A percentile compares a stretch with the other conserved stretches of the same genome.
These are phyloP conservation scores for Tricholauxania praeusta DNA, from an alignment of 2,888 invertebrate species.

Conservation along the genomic window DNA sequence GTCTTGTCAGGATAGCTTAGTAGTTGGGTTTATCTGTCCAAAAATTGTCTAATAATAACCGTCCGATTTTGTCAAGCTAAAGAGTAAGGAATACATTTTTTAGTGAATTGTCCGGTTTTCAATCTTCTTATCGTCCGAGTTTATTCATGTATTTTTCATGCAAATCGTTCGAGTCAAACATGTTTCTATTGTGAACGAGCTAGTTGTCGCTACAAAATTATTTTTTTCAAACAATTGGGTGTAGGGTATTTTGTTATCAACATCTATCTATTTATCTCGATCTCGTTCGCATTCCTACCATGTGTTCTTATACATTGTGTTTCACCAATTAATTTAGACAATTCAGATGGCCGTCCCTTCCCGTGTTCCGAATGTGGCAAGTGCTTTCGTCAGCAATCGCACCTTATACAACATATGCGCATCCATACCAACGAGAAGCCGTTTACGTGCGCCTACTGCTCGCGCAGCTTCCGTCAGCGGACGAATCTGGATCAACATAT, in stretches of 20 bases:
- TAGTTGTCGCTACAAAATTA: too few relatives aligned
- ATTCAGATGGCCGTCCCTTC: slow-evolving; percentile 85
- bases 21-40: too few relatives aligned
- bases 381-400: slow-evolving; percentile 88
- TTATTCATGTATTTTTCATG: too few relatives aligned
- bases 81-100: too few relatives aligned
- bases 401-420: slow-evolving; percentile 89
- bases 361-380: slow-evolving; percentile 91
- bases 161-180: too few relatives aligned
- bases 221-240: slow-evolving; percentile 8
- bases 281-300: slow-evolving; percentile 23
- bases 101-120: too few relatives aligned
- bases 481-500: slow-evolving; percentile 93
- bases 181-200: too few relatives aligned
- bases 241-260: slow-evolving; percentile 22
- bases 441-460: slow-evolving; percentile 91
- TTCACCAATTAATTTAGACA: slow-evolving; percentile 36
- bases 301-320: background rate
- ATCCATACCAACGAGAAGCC: slow-evolving; percentile 95
- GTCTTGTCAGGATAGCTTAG: too few relatives aligned
- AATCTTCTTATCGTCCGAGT: too few relatives aligned
- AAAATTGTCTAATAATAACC: too few relatives aligned
- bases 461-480: slow-evolving; percentile 89
- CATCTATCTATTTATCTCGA: slow-evolving; percentile 12
- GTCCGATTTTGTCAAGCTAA: too few relatives aligned